Base-by-base conservation (phyloP, 1,140 invertebrate species). In the Maconellicoccus hirsutus region DNA sequence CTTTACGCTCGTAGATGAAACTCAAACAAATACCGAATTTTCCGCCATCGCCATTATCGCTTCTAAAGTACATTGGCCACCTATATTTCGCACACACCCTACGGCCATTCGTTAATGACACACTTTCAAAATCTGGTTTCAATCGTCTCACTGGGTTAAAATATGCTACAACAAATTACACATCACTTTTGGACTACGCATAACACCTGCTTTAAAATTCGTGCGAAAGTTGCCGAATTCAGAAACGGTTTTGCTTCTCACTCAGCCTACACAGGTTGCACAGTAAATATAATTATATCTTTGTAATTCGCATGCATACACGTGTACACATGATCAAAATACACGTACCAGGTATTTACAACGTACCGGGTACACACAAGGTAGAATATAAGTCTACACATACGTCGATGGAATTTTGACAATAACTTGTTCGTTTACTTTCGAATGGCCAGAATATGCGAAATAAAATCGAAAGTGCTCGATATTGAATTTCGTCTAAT, bases 401-500 rank as follows among this genome's bases (percentile, higher is more conserved):
- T 6, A 33, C 12, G 4, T 33, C 12, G 29, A 33, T 12, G 12
- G 42, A 52, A 52, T 52, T 52, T 52, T 52, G 42, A 52, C n/a
- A 33, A 33, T 19, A 52, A 52, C 42, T 52, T 16, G 42, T 52
- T 16, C n/a, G 42, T 52, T 52, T 52, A 52, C 42, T 52, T 52
- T 52, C 42, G 6, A 52, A 52, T 19, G 42, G 12, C 10, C 6
- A 52, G 42, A 8, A 52, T 52, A 19, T 19, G 42, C 42, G 42
- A 52, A 52, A 52, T 52, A 52, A 52, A 52, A 52, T 52, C 42
- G 42, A 52, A 52, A 52, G 42, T 52, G n/a, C 6, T 52, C 42
- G 42, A 52, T 52, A 52, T 52, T 52, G 42, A 19, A 19, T 52
- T 52, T 52, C 42, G 42, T 19, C n/a, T 16, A 52, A 52, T 52